Conservation (phyloP, 2,797 vertebrate species). For the Clarias fuscus region DNA sequence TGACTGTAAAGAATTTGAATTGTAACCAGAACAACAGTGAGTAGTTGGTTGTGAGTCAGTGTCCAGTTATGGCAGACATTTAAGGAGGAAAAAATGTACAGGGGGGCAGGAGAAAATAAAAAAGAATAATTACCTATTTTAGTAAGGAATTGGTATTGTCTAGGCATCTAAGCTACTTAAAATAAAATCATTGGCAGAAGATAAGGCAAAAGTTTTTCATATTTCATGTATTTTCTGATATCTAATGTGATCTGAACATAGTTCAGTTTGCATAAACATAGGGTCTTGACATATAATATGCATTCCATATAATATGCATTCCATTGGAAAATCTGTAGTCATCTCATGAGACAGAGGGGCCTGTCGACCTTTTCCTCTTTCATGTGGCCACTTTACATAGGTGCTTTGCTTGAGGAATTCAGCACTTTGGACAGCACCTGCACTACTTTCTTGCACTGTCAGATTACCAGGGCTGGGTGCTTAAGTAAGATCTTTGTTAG, state of each 20-base stretch:
- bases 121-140: neutral
- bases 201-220: neutral
- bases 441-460: slow-evolving; percentile 66
- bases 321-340: neutral
- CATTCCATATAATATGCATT: neutral
- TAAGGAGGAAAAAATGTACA: slow-evolving; percentile 60
- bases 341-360: slow-evolving; percentile 50
- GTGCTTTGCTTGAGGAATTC: slow-evolving; percentile 78
- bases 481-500: slow-evolving; percentile 61
- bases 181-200: neutral
- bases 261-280: neutral
- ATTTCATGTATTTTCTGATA: neutral
- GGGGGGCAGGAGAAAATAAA: slow-evolving; percentile 33
- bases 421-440: slow-evolving; percentile 87
- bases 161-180: neutral
- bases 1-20: slow-evolving; percentile 63
- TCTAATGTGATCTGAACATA: neutral
- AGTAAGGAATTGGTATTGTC: neutral
- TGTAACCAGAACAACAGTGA: slow-evolving; percentile 67
- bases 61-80: slow-evolving; percentile 56
- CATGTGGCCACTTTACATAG: slow-evolving; percentile 74
- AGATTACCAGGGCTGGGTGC: slow-evolving; percentile 67
- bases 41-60: slow-evolving; percentile 71
- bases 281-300: neutral
- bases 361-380: slow-evolving; percentile 64